Evolutionary conservation across 2,113 vertebrate species (phyloP), one percentile per base, ranked within the genome.

Genomic region (Corythornis vintsioides): DNA sequence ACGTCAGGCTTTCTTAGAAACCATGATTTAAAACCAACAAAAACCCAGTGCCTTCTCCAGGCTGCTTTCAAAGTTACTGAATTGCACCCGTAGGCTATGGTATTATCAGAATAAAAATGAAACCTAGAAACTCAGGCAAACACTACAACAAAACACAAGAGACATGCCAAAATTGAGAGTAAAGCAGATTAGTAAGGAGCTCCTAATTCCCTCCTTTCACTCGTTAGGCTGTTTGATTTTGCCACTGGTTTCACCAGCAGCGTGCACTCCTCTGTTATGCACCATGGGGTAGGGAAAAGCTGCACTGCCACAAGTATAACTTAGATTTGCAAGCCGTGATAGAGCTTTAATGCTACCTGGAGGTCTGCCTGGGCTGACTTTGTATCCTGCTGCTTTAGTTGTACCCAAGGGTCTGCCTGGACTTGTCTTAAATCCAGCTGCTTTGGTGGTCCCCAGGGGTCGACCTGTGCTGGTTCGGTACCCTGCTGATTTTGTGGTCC

Each of bases 301-400:
- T 66, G 99, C 98, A 93, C 98, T 98, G 98, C 98, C 98, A 95
- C 98, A 97, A 83, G 98, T 97, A 80, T 98, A 99, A 94, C 97
- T 97, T 94, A 99, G 98, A 98, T 99, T 99, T 84, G 98, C 98
- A 98, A 99, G 98, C 61, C 98, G 98, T 74, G 99, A 99, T 29
- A 99, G 98, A 95, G 98, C 98, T 98, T 99, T 99, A 97, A 99
- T 99, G 98, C 99, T 99, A 97, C 99, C 99, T 57, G 99, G 99
- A 94, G 99, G 99, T 90, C 99, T 98, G 38, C 99, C 99, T 10
- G 99, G 99, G 96, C 99, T 99, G 96, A 99, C 99, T 98, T 99
- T 99, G 97, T 99, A 99, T 87, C 99, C 99, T 3, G 99, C 99
- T 20, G 99, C 99, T 97, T 99, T 98, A 96, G 99, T 99, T 56